Evolutionary conservation across 2,113 vertebrate genomes (phyloP), one percentile per base, ranked within the genome.

Genomic region (Copsychus sechellarum): DNA sequence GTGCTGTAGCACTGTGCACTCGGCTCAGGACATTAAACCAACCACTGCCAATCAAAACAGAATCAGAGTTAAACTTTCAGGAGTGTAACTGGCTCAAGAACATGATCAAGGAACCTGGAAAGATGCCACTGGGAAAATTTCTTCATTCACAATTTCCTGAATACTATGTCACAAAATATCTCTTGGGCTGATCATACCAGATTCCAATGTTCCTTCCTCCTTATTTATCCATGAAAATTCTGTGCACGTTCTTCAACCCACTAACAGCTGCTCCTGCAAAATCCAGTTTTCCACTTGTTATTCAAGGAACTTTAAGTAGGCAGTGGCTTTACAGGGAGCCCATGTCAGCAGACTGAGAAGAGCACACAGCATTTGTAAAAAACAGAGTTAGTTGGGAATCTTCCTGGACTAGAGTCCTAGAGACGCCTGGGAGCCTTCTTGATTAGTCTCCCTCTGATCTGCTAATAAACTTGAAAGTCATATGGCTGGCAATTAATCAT

Each of bases 1-100:
- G 99, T 0, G 98, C 98, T 24, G 98, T 98, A 77, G 98, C 99
- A 2, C 98, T 98, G 87, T 98, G 98, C 17, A 99, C 99, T 77
- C 98, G 98, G 85, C 98, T 99, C 93, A 99, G 97, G 73, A 99
- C 98, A 10, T 98, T 99, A 88, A 99, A 99, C 99, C 99, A 99
- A 19, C 98, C 99, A 0, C 99, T 99, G 96, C 42, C 93, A 91
- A 94, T 26, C 24, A 12, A 92, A 92, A 91, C 42, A 95, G 51
- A 92, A 57, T 6, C 60, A 14, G 21, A 74, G 76, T 95, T 57
- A 95, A 72, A 76, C 65, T 70, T 18, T 34, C 36, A 6, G 60
- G 21, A 80, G 21, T 15, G 54, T 67, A 93, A 72, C 29, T 42
- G 45, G 20, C 38, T 79, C 33, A 1, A 79, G 50, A 91, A 81